Conservation (phyloP, 1,140 invertebrate species). For the Drosophila hydei region DNA sequence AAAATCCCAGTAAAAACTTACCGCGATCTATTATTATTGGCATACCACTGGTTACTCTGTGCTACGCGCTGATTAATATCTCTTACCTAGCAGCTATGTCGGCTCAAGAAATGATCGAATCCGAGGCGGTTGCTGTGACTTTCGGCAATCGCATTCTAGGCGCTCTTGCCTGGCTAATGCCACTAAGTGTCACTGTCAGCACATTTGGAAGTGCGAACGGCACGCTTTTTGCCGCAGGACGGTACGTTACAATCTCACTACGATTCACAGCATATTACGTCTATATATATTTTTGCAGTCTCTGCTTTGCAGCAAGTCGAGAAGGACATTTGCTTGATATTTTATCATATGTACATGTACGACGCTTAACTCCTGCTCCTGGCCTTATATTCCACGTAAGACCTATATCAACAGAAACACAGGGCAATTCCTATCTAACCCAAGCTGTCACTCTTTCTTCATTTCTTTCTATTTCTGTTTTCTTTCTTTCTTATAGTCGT, state of each 20-base stretch:
- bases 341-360: slow-evolving; percentile 96
- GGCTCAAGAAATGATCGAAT: slow-evolving; percentile 95
- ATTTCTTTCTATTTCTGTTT: slow-evolving; percentile 1
- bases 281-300: slow-evolving; percentile 84
- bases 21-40: slow-evolving; percentile 98
- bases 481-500: slow-evolving; percentile 85
- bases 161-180: slow-evolving; percentile 95
- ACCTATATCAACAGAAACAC: slow-evolving; percentile 30
- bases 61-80: slow-evolving; percentile 98
- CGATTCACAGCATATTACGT: neutral
- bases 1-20: slow-evolving; percentile 98
- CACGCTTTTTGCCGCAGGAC: slow-evolving; percentile 95
- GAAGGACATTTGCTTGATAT: slow-evolving; percentile 97
- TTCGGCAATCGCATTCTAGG: slow-evolving; percentile 94
- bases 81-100: slow-evolving; percentile 99
- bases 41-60: slow-evolving; percentile 96
- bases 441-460: neutral
- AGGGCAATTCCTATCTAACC: neutral
- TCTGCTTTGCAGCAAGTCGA: slow-evolving; percentile 97
- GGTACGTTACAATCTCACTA: slow-evolving; percentile 83
- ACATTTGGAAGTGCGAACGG: slow-evolving; percentile 99
- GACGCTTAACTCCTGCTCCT: slow-evolving; percentile 96
- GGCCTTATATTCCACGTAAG: slow-evolving; percentile 98
- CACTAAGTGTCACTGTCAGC: slow-evolving; percentile 96
- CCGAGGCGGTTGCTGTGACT: slow-evolving; percentile 97